Base-by-base conservation (phyloP, 2,797 vertebrate genomes). In the Glossophaga mutica region DNA sequence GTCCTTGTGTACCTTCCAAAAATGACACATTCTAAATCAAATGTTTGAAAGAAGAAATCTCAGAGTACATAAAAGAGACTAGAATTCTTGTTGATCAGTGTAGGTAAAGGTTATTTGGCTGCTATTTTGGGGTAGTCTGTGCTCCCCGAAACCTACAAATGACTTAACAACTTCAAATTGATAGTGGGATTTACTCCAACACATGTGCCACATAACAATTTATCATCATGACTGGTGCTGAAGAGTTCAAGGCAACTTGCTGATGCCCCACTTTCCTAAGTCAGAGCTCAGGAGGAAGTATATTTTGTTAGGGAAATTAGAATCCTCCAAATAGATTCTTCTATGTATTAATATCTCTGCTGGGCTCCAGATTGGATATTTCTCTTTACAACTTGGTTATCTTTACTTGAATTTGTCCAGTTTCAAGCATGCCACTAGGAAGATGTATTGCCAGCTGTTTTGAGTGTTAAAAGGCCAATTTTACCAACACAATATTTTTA, bases 361-460 rank as follows among this genome's bases (percentile, higher is more conserved):
- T 82, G 67, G 57, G 21, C 73, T 91, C 67, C 84, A 94, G 76
- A 89, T 29, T 87, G 57, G 46, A 77, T 91, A 70, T 91, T 97
- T 93, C 90, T 95, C 42, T 97, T 92, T 97, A 94, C 52, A 77
- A 67, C n/a, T 87, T 85, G 10, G 22, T 95, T 96, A 85, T 91
- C 76, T 94, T 90, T 92, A 95, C 95, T 96, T 94, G 57, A 81
- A 79, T 96, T 93, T 86, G 44, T 94, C 86, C 87, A 94, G 70
- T 95, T 92, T 92, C 90, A 94, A 94, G 81, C 42, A 73, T 44
- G 37, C 46, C 78, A 81, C 50, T 39, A 59, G 24, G 22, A 96
- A 96, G 82, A 97, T 74, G 79, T 34, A 94, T 77, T 95, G 74
- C 57, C 77, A 92, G 68, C 62, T 93, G 59, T 92, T 96, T 59